These are phyloP conservation scores for Catocala fraxini DNA, from an alignment of 2,888 invertebrate genomes.

Conservation along the genomic window DNA sequence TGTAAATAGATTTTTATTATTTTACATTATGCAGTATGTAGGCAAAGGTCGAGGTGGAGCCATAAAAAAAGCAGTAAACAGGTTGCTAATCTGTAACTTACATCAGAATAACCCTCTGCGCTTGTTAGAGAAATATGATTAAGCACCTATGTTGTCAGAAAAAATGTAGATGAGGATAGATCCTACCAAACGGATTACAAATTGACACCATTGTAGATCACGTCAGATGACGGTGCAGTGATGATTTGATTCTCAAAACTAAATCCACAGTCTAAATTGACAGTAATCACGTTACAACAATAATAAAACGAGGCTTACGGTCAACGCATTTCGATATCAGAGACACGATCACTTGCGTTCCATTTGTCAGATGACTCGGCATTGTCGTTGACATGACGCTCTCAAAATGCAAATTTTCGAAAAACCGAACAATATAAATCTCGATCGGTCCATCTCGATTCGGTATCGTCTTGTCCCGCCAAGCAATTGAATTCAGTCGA, in stretches of 20 bases:
- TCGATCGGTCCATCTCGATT: constrained; percentile 81
- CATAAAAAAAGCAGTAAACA: constrained; percentile 1
- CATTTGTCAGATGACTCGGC: constrained; percentile 87
- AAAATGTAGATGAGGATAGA: constrained; percentile 16
- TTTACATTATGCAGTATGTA: constrained; percentile 16
- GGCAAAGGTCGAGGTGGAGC: not conserved
- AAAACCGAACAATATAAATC: constrained; percentile 85
- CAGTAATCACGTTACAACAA: constrained; percentile 85
- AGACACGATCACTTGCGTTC: constrained; percentile 79
- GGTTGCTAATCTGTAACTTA: constrained; percentile 6
- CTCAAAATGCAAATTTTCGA: constrained; percentile 86
- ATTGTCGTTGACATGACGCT: constrained; percentile 84
- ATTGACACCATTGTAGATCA: constrained; percentile 55
- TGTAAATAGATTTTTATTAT: constrained; percentile 52
- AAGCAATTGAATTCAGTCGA: constrained; percentile 88
- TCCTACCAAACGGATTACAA: constrained; percentile 57
- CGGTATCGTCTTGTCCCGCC: constrained; percentile 84
- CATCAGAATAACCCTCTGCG: not conserved
- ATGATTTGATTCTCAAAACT: constrained; percentile 63
- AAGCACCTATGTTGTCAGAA: not conserved
- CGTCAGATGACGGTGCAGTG: constrained; percentile 61
- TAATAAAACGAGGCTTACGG: constrained; percentile 83
- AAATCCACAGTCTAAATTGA: constrained; percentile 73
- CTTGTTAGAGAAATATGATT: constrained; percentile 7
- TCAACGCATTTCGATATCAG: constrained; percentile 84